Conservation (phyloP, 2,113 vertebrate genomes). For the Megaleporinus macrocephalus region DNA sequence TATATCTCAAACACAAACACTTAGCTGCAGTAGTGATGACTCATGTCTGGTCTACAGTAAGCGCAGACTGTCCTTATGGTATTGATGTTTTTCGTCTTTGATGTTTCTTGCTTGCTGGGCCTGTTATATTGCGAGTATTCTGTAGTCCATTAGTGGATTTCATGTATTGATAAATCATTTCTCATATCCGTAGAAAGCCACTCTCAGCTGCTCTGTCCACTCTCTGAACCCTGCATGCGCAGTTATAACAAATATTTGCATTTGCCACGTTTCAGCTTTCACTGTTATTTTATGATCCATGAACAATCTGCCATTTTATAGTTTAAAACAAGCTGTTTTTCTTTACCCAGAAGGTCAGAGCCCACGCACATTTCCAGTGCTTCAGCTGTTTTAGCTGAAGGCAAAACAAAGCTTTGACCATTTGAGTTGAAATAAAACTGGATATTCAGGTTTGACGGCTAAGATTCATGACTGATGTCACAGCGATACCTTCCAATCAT, state of each 20-base stretch:
- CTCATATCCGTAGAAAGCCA: neutral
- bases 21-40: no score
- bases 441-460: conserved; percentile 16
- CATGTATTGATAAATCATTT: neutral
- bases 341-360: neutral
- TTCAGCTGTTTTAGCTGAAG: neutral
- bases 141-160: neutral
- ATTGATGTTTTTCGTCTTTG: neutral
- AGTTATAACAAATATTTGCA: neutral
- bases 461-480: neutral
- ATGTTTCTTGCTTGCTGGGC: neutral
- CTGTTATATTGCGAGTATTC: neutral
- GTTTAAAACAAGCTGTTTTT: no score
- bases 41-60: no score
- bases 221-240: neutral
- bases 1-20: no score
- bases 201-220: neutral
- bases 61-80: no score
- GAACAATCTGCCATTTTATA: neutral
- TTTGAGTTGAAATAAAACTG: conserved; percentile 13
- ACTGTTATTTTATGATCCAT: neutral
- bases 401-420: neutral
- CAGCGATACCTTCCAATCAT: conserved; percentile 1
- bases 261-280: neutral
- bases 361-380: neutral